Base-by-base conservation (phyloP, 2,888 invertebrate species). In the Drosophila tripunctata region DNA sequence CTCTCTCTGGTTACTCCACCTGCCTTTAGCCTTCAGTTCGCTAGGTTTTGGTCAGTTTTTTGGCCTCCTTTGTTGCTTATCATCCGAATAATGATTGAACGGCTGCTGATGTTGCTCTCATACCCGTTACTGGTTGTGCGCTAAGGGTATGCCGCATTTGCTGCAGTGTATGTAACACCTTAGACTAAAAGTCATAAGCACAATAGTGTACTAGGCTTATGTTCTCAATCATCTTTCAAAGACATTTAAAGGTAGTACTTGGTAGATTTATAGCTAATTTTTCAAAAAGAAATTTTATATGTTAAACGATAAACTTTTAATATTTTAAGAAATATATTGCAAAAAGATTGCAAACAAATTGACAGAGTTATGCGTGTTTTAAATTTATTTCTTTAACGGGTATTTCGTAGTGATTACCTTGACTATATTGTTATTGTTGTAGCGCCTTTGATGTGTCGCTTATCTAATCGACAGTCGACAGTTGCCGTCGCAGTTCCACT, bases 391-490 rank as follows among this genome's bases (percentile, higher is more conserved):
- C n/a, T 33, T 27, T 27, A 27, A 27, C 27, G 27, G 27, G 27
- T 27, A 27, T 27, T 27, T 27, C 1, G 4, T 27, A 27, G 27
- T 10, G 27, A 1, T 8, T 10, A 27, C 10, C 3, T 10, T 4
- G 27, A 10, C 21, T 21, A 4, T 40, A 19, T n/a, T 40, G 7
- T 24, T 10, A 5, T 19, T 58, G 35, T 15, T 67, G 56, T 55
- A 55, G 70, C 65, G 60, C 65, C 67, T 77, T 78, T 75, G 77
- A 74, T 73, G 77, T 75, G 35, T 43, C 57, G 68, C 67, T 76
- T 77, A 80, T 80, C 80, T 83, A 77, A 80, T 79, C 79, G 51
- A 40, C 40, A 12, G 40, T 40, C 69, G 38, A 27, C 55, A 44
- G 51, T 58, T 41, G 58, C 35, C 44, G 60, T 36, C 67, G 43